A percentile compares a stretch with the other conserved stretches of the same genome.
These are phyloP conservation scores for Melopsittacus undulatus DNA, from an alignment of 2,797 vertebrate species.

Conservation along the genomic window DNA sequence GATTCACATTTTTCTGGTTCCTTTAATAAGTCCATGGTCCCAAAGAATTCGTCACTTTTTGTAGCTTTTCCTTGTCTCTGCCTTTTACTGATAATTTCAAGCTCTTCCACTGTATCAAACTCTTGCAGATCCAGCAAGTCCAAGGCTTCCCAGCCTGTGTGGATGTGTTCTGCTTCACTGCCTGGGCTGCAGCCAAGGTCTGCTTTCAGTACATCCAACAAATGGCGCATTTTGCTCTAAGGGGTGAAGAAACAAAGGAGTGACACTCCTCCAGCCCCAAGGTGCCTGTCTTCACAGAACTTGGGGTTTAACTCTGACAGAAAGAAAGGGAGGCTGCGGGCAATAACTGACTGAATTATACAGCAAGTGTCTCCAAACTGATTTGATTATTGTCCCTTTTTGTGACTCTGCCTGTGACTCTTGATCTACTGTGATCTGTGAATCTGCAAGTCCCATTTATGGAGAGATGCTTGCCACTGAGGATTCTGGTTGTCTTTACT, in stretches of 20 bases:
- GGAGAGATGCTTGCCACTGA: not conserved
- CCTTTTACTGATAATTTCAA: not conserved
- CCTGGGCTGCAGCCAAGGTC: slow-evolving; percentile 77
- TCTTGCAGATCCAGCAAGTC: not conserved
- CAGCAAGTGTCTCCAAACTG: not conserved
- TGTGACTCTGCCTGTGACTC: not conserved
- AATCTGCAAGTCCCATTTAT: not conserved
- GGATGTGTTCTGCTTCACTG: not conserved
- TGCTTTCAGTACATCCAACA: slow-evolving; percentile 84
- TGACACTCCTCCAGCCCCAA: not conserved
- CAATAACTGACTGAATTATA: not conserved
- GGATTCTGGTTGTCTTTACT: not conserved
- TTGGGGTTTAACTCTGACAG: not conserved
- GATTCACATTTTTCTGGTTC: not conserved
- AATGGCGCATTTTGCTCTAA: slow-evolving; percentile 90
- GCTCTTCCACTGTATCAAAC: not conserved
- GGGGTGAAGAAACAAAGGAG: not conserved
- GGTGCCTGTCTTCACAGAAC: not conserved
- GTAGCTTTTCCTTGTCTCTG: not conserved
- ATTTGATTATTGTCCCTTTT: not conserved
- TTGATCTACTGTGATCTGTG: not conserved
- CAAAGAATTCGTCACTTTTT: slow-evolving; percentile 9
- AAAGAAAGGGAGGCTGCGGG: not conserved
- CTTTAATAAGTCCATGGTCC: not conserved
- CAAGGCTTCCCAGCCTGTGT: not conserved